Base-by-base conservation (phyloP, 1,140 invertebrate species). In the Formica exsecta region DNA sequence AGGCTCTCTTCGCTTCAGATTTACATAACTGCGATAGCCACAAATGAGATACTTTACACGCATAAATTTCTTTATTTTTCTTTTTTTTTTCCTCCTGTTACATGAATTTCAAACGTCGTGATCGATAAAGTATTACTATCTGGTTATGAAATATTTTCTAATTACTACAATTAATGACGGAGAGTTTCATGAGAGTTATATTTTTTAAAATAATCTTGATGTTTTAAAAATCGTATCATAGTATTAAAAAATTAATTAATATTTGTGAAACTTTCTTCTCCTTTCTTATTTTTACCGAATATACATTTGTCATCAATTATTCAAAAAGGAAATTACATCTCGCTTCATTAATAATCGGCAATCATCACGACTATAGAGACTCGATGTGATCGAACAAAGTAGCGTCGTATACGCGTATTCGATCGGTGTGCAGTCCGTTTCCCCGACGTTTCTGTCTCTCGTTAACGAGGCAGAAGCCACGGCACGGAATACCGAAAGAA, bases 391-490 rank as follows among this genome's bases (percentile, higher is more conserved):
- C 32, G 44, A 70, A 25, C 32, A 9, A 59, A 29, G 7, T 70
- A 4, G 25, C 2, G 16, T 9, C 16, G 9, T 36, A 36, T 61
- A 32, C 2, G 54, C 16, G 66, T 25, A 54, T 68, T 66, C 62
- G 32, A 41, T 81, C 66, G 66, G 38, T 32, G 66, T 62, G 62
- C 66, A 61, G 41, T 51, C 48, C 54, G 64, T 8, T 68, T 68
- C 61, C 36, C n/a, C 81, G 54, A 57, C 68, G 87, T 86, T 88
- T 81, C 36, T 71, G 87, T 86, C 74, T 89, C 87, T 75, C 22
- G 88, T 81, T 89, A 89, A 89, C 88, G 54, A 89, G 87, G 64
- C 83, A 38, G 59, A 61, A 84, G 54, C 68, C 79, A 54, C 48
- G 41, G 62, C 86, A 77, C 57, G 73, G 64, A 87, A 87, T 64